These are phyloP conservation scores for Molanna angustata DNA, from an alignment of 2,888 invertebrate genomes.

Conservation along the genomic window DNA sequence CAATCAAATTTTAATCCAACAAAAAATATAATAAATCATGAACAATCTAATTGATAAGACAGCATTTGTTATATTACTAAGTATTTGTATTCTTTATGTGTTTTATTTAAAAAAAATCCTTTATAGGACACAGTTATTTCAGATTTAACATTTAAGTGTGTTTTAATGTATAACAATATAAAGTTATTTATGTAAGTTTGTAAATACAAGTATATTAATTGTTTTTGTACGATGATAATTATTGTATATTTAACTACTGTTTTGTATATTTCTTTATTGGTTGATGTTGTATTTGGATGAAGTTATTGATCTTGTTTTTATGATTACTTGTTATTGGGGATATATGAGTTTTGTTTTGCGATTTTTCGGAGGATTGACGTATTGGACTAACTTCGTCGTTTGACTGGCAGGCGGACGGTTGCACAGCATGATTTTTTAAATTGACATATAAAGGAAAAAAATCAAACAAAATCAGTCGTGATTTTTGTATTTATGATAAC, in stretches of 20 bases:
- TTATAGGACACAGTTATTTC: conserved; percentile 2
- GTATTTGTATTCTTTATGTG: too few relatives aligned
- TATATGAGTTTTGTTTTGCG: conserved; percentile 11
- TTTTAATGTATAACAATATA: conserved; percentile 12
- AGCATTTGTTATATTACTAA: conserved; percentile 17
- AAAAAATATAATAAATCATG: conserved; percentile 11
- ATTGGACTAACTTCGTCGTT: not conserved
- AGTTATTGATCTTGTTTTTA: conserved; percentile 20
- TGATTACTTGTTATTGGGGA: conserved; percentile 23
- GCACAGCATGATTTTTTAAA: too few relatives aligned
- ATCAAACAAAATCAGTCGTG: conserved; percentile 9
- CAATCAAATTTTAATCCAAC: conserved; percentile 21
- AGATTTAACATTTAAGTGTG: conserved; percentile 7
- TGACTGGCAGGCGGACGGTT: not conserved
- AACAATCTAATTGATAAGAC: conserved; percentile 13
- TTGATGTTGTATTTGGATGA: conserved; percentile 15
- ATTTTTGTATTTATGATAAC: conserved; percentile 11
- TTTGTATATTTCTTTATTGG: conserved; percentile 24
- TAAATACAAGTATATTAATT: conserved; percentile 15
- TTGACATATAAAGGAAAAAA: too few relatives aligned
- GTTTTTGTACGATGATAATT: conserved; percentile 9
- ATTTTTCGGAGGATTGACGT: not conserved
- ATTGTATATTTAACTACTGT: conserved; percentile 20
- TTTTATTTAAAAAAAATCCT: too few relatives aligned
- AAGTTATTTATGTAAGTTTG: conserved; percentile 16